Conservation (phyloP, 2,113 vertebrate species). For the Haemorhous mexicanus region DNA sequence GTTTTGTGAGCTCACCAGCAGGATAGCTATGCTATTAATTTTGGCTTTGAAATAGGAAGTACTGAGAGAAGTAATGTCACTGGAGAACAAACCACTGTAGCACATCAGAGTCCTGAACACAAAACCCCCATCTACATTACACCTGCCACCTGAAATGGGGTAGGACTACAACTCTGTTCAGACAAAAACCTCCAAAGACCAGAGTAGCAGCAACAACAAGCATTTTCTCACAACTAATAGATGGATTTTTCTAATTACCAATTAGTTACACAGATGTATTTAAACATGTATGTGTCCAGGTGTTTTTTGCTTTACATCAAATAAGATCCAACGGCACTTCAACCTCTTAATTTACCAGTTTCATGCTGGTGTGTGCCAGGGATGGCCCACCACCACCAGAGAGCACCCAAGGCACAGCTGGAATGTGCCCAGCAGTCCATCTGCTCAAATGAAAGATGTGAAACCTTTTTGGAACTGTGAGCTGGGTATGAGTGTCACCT, state of each 20-base stretch:
- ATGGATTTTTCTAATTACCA: background rate
- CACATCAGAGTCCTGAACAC: background rate
- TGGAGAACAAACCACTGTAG: background rate
- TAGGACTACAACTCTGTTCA: background rate
- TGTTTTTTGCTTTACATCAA: background rate
- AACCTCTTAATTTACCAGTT: background rate
- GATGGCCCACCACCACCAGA: background rate
- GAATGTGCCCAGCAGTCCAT: background rate
- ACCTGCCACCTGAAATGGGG: background rate
- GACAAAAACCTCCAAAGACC: background rate
- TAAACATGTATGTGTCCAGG: rapidly evolving
- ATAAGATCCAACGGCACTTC: background rate
- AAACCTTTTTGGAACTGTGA: background rate
- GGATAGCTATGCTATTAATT: background rate
- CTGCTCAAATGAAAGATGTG: background rate
- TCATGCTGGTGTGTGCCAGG: background rate
- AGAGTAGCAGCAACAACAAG: background rate
- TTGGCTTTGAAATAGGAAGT: background rate
- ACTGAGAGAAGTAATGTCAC: background rate
- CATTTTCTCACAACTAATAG: background rate
- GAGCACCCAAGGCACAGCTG: background rate
- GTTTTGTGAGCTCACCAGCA: background rate
- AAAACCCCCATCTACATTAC: background rate
- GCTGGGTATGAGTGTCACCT: background rate
- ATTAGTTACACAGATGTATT: background rate